Base-by-base conservation (phyloP, 2,113 vertebrate species). In the Colossoma macropomum region DNA sequence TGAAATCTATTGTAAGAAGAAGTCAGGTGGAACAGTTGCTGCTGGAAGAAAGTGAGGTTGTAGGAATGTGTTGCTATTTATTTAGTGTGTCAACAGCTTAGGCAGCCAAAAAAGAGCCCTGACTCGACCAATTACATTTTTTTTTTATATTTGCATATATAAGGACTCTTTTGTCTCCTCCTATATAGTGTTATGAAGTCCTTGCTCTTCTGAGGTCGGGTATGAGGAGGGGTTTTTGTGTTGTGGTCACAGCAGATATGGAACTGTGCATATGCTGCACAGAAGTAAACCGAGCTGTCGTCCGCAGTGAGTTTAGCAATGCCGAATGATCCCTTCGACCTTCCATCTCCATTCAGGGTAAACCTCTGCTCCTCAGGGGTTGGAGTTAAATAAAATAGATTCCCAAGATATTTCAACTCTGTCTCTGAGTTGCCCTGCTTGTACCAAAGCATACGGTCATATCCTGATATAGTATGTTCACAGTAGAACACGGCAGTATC, bases 391-490 rank as follows among this genome's bases (percentile, higher is more conserved):
- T 32, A 10, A 41, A 19, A 6, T 15, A 72, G 41, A 79, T 68
- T 79, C 25, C 68, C 68, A n/a, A 84, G 69, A 15, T 54, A 74
- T 23, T 68, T 54, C 68, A 70, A 59, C 23, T 45, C 73, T 16
- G 85, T 45, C 7, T 41, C 34, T 6, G 19, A 66, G 1, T 54
- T 65, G 23, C 72, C 28, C 30, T 79, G 79, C 34, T 77, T 69
- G 41, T 88, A 88, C 87, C 87, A 88, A 59, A 66, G 54, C 27
- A 86, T 86, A 48, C 28, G 21, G 0, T 88, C n/a, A 48, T 77
- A 74, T 16, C 1, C 72, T 19, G 21, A 0, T 38, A 84, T 60
- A 1, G 15, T 27, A 48, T 88, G 70, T 0, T 56, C 17, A n/a
- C 87, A 88, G 5, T 11, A 16, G 34, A 88, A 73, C 5, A 62